phyloP scores from a whole-genome alignment of 2,113 vertebrate genomes.

The Tauraco erythrolophus region DNA sequence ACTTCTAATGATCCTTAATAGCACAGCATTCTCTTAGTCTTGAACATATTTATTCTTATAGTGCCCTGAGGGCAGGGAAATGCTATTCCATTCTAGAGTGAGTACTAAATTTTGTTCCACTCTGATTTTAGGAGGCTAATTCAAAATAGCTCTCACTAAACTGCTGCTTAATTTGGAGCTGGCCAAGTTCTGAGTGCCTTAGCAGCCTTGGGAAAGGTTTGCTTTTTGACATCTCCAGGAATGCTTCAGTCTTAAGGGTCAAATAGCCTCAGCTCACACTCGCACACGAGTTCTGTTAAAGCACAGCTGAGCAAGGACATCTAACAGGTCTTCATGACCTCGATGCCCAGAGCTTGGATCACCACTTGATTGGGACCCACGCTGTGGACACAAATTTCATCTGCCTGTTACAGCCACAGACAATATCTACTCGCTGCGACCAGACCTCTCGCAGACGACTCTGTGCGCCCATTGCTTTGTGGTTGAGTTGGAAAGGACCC shows the following conservation, averaged over 20 bases:
- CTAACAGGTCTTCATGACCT: neutral
- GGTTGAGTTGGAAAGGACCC: neutral
- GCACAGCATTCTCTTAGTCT: neutral
- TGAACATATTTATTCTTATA: neutral
- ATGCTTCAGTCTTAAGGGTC: too few relatives aligned
- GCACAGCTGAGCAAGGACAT: neutral
- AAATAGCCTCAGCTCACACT: neutral
- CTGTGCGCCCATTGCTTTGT: neutral
- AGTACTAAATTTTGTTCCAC: neutral
- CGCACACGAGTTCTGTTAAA: neutral
- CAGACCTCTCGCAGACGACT: neutral
- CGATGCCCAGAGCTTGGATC: neutral
- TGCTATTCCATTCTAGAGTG: neutral
- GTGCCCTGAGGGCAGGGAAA: neutral
- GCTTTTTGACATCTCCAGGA: neutral
- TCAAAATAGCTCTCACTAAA: neutral
- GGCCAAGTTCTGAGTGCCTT: neutral
- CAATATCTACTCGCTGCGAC: rapidly evolving
- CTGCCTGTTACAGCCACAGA: neutral
- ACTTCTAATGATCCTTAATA: neutral
- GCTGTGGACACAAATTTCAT: neutral
- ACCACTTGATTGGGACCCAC: rapidly evolving
- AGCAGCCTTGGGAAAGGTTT: neutral
- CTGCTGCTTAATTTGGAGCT: neutral
- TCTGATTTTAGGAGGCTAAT: neutral